Evolutionary conservation across 2,888 invertebrate genomes (phyloP).

Genomic region (Cataglyphis cursor): DNA sequence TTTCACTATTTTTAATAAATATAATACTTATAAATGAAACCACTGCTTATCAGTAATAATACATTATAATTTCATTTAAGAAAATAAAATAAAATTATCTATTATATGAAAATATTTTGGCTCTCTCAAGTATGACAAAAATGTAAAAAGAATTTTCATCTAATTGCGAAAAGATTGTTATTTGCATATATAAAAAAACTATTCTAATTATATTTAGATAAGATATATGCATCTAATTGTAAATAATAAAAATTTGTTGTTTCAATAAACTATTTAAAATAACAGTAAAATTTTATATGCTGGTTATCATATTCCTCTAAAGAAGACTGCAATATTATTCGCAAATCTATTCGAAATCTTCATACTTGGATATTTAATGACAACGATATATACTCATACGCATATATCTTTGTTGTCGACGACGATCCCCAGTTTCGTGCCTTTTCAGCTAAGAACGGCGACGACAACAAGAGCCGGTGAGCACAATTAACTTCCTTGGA

Average conservation of each 20-base stretch:
- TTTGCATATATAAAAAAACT: not conserved
- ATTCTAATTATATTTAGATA: not conserved
- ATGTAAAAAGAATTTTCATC: not conserved
- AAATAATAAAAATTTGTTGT: not conserved
- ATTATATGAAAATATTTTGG: not conserved
- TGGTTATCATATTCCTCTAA: not conserved
- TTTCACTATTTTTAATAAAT: not conserved
- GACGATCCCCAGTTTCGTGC: constrained; percentile 71
- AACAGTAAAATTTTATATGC: not conserved
- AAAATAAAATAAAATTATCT: not conserved
- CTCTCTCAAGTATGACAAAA: not conserved
- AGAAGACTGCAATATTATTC: constrained; percentile 15
- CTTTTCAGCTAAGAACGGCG: constrained; percentile 65
- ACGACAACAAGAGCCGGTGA: constrained; percentile 70
- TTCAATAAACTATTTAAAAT: constrained; percentile 15
- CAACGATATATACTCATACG: constrained; percentile 24
- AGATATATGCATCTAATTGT: not conserved
- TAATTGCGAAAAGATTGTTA: not conserved
- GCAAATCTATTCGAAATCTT: constrained; percentile 8
- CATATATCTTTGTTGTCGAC: not conserved
- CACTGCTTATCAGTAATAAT: not conserved
- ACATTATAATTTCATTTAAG: not conserved
- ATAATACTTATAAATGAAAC: not conserved
- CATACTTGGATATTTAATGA: constrained; percentile 41
- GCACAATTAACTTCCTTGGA: constrained; percentile 74